Conservation (phyloP, 2,888 invertebrate genomes). For the Entomobrya proxima region DNA sequence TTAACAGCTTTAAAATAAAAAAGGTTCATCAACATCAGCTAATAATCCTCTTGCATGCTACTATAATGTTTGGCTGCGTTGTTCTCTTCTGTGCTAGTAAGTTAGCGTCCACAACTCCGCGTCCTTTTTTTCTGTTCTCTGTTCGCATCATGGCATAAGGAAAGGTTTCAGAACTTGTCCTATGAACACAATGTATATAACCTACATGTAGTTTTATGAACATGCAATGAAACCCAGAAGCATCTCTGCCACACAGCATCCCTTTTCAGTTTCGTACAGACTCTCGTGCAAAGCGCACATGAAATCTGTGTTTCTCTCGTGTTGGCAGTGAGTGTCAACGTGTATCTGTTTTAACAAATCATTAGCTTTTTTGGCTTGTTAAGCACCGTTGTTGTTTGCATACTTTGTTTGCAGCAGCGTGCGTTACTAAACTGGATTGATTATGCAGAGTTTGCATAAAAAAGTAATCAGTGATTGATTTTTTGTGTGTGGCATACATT, state of each 20-base stretch:
- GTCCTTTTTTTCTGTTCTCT: not conserved
- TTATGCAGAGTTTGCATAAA: not conserved
- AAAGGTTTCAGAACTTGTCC: not conserved
- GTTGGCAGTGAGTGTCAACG: conserved; percentile 15
- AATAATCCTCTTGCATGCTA: not conserved
- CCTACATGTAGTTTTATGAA: no score
- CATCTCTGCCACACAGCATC: not conserved
- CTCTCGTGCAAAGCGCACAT: conserved; percentile 28
- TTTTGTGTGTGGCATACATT: not conserved
- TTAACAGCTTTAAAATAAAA: not conserved
- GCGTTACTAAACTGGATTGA: not conserved
- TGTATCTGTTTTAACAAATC: not conserved
- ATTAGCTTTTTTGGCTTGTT: not conserved
- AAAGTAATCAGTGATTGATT: conserved; percentile 27
- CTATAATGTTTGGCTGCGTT: not conserved
- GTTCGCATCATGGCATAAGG: not conserved
- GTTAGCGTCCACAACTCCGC: not conserved
- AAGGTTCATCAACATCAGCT: not conserved
- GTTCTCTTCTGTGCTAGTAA: no score
- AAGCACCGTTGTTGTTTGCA: not conserved
- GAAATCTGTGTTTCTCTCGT: not conserved
- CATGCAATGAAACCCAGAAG: not conserved
- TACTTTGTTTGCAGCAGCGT: not conserved
- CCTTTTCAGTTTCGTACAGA: not conserved
- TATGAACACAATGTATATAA: not conserved